Evolutionary conservation across 2,888 invertebrate genomes (phyloP).

Genomic region (Clepsis dumicolana): DNA sequence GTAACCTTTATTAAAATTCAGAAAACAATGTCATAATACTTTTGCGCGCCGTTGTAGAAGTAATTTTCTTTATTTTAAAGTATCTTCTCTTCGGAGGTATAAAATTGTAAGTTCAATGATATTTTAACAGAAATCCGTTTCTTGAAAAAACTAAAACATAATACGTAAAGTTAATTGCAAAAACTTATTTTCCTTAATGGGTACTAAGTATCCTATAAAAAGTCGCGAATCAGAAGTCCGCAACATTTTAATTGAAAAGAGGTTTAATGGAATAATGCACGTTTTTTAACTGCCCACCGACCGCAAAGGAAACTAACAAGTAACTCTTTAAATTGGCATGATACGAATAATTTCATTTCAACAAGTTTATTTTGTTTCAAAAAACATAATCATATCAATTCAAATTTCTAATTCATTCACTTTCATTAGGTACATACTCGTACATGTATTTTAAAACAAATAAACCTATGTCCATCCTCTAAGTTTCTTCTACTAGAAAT

Average conservation of each 20-base stretch:
- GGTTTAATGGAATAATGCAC: not conserved
- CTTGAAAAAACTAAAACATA: not conserved
- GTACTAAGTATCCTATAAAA: not conserved
- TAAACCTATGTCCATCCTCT: no score
- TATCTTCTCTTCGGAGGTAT: no score
- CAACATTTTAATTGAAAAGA: not conserved
- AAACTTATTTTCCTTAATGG: not conserved
- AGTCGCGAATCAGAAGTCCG: not conserved
- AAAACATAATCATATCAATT: not conserved
- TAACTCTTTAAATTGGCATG: not conserved
- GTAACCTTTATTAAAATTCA: no score
- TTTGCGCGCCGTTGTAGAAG: no score
- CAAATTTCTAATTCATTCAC: not conserved
- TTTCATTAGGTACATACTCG: no score
- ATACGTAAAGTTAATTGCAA: not conserved
- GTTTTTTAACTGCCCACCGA: not conserved
- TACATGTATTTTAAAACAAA: no score
- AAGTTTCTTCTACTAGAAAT: no score
- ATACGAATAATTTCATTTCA: not conserved
- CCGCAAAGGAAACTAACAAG: conserved; percentile 15
- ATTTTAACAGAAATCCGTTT: not conserved
- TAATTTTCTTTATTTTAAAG: no score
- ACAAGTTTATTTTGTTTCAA: not conserved
- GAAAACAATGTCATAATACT: no score
- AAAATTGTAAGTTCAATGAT: no score